Base-by-base conservation (phyloP, 2,888 invertebrate species). In the Listrodromus nycthemerus region DNA sequence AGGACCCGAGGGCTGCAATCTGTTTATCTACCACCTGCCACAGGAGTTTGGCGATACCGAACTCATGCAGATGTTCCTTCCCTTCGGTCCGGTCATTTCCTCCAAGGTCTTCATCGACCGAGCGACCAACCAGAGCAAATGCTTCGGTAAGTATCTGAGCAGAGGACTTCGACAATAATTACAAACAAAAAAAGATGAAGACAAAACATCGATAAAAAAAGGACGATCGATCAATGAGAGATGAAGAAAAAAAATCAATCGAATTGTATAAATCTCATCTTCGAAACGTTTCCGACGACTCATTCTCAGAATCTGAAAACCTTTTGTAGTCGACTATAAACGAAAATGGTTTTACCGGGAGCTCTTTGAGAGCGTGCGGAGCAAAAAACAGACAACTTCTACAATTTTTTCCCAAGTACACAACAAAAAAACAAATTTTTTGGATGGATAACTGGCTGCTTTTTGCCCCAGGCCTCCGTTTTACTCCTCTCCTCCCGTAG, bases 81-180 rank as follows among this genome's bases (percentile, higher is more conserved):
- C 99, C 87, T 99, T 99, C 94, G 99, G 99, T 91, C 99, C 98
- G 94, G 99, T 99, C 93, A 99, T 99, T 95, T 99, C 98, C 95
- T 99, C 99, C 94, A 99, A 99, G 96, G 99, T 99, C 91, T 99
- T 99, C 95, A 99, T 99, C 94, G 99, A 99, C 95, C 97, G 99
- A 91, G 99, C 99, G 94, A 99, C 99, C 93, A 99, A 99, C 95
- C 99, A 99, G 95, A 99, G 99, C 96, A 99, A 99, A 96, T 99
- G 99, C 95, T 99, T 99, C 95, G 99, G 99, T 99, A 95, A 96
- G 97, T 87, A 66, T 75, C 61, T 10, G 33, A 10, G 4, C 21
- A n/a, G 16, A 21, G 27, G 21, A 19, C 45, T 6, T 66, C 45
- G 21, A 67, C 37, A 69, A 63, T 41, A 1, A 48, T 6, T 8